phyloP scores from a whole-genome alignment of 2,113 vertebrate species.

The Archilochus colubris region DNA sequence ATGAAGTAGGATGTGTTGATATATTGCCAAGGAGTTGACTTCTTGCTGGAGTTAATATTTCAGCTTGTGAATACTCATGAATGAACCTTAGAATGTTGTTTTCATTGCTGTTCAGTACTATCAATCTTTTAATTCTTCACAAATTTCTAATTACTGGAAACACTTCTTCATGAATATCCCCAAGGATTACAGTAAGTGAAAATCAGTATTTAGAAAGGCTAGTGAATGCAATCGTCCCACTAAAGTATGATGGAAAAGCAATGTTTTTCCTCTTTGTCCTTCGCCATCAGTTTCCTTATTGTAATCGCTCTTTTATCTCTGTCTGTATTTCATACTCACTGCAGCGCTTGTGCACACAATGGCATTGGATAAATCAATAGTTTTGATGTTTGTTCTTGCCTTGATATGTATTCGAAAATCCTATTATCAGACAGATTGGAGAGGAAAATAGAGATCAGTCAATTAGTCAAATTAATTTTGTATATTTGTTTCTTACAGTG shows the following conservation, averaged over 20 bases:
- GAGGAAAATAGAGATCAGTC: not conserved
- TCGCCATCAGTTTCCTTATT: constrained; percentile 42
- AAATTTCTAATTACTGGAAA: constrained; percentile 63
- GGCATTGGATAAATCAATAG: constrained; percentile 39
- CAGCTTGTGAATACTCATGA: constrained; percentile 11
- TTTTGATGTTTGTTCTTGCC: constrained; percentile 40
- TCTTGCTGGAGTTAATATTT: not conserved
- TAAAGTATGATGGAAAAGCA: not conserved
- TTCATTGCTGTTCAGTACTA: constrained; percentile 19
- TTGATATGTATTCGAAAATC: constrained; percentile 15
- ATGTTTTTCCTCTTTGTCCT: constrained; percentile 38
- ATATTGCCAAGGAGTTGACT: constrained; percentile 32
- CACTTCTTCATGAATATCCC: constrained; percentile 37
- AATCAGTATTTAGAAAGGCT: constrained; percentile 62
- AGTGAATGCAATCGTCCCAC: constrained; percentile 19
- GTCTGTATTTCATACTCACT: constrained; percentile 2
- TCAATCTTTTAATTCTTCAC: constrained; percentile 59
- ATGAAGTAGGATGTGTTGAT: constrained; percentile 55
- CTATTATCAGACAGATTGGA: not conserved
- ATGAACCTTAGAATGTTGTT: constrained; percentile 29
- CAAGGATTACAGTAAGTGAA: constrained; percentile 43
- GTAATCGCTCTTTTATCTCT: constrained; percentile 50
- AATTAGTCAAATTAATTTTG: constrained; percentile 45
- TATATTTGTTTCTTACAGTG: not conserved
- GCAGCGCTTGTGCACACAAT: constrained; percentile 5